Percentiles rank a stretch among this genome's conserved stretches.
These are phyloP conservation scores for Muscidifurax raptorellus DNA, from an alignment of 1,140 invertebrate genomes.

Conservation along the genomic window DNA sequence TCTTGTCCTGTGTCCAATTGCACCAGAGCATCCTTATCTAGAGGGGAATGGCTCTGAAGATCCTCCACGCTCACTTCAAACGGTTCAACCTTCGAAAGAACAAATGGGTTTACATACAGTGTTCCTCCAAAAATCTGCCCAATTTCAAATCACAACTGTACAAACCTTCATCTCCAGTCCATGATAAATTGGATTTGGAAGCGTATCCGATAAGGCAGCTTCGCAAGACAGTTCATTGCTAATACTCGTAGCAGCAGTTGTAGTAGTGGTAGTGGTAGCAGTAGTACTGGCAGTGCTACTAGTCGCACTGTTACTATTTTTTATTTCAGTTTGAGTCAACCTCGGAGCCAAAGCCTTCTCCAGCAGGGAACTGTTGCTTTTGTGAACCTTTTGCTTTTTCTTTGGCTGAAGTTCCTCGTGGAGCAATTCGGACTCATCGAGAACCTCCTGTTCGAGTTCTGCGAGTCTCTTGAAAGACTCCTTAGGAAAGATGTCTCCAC, in stretches of 20 bases:
- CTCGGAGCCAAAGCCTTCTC: constrained; percentile 65
- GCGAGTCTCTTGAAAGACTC: constrained; percentile 68
- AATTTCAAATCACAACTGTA: neutral
- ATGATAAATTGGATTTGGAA: constrained; percentile 65
- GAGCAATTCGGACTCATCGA: constrained; percentile 49
- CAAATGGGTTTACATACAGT: constrained; percentile 13
- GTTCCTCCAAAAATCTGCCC: neutral
- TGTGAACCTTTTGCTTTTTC: constrained; percentile 66
- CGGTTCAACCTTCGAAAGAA: constrained; percentile 66
- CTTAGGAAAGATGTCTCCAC: constrained; percentile 70
- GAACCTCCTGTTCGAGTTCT: constrained; percentile 61
- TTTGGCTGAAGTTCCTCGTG: constrained; percentile 60
- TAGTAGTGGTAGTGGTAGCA: neutral
- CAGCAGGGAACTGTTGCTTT: constrained; percentile 65
- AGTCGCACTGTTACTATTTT: constrained; percentile 11
- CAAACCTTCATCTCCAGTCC: constrained; percentile 70
- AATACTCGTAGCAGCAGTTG: neutral
- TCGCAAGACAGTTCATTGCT: constrained; percentile 57
- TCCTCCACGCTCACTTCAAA: constrained; percentile 64
- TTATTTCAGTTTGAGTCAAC: constrained; percentile 55
- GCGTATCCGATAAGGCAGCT: constrained; percentile 52
- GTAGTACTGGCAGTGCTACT: neutral
- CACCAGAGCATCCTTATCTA: constrained; percentile 60
- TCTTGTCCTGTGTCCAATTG: constrained; percentile 62
- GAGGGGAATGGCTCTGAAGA: constrained; percentile 58